Evolutionary conservation across 2,113 vertebrate species (phyloP), one percentile per base, ranked within the genome.

Genomic region (Chamaea fasciata): DNA sequence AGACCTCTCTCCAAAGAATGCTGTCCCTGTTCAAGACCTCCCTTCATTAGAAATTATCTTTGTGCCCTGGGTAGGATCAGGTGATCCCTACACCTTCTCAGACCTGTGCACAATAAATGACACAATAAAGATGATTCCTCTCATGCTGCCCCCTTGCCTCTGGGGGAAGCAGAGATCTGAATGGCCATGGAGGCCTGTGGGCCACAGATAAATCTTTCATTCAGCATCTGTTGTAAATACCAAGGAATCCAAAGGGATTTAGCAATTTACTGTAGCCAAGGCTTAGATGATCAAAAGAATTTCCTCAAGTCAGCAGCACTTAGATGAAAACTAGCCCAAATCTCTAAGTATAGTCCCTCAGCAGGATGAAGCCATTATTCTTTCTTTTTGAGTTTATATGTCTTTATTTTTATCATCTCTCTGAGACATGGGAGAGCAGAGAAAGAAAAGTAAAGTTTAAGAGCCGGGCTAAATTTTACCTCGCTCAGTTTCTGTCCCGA

Each of bases 241-340:
- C 83, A 37, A 35, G 22, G 39, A 80, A 89, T 95, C 90, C 62
- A 82, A 92, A 47, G 88, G 86, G 95, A 91, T 97, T 95, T 89
- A 41, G 77, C 46, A 89, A 94, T 94, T 96, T 95, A 90, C 83
- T 91, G 83, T 76, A 93, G 89, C 67, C 73, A 83, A 92, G 91
- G 83, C 92, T 96, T 86, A 91, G 84, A 91, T 57, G 94, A 96
- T 97, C 85, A 92, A 94, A 96, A 85, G 85, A 82, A 63, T 96
- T 90, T 93, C 92, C 94, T 95, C 46, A 67, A 96, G 92, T 80
- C 55, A 47, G 83, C 82, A 42, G 18, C 70, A 47, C 35, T 94
- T 89, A 75, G 1, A 53, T 47, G 62, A 94, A 91, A 96, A 85
- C 74, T 3, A 11, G 71, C 56, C 78, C 73, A 92, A 92, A 86